Evolutionary conservation across 2,113 vertebrate genomes (phyloP), one percentile per base, ranked within the genome.

Genomic region (Podocnemis expansa): DNA sequence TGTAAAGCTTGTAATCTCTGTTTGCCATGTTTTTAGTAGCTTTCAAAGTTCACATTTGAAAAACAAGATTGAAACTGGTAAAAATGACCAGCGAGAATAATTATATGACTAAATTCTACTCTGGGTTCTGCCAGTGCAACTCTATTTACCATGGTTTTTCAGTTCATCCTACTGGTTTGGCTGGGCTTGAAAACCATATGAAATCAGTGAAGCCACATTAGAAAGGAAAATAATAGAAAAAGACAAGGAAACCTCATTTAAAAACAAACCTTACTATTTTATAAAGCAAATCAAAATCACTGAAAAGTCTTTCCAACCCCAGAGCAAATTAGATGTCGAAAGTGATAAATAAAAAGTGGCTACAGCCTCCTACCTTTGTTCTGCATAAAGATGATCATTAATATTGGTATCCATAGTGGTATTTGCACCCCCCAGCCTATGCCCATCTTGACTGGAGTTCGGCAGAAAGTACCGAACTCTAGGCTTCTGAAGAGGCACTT

Each of bases 401-500:
- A 29, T 47, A 96, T 86, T 89, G 97, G 96, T 95, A 97, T 98
- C 98, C 98, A 98, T 87, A 98, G 95, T 6, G 47, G 88, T 93
- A 96, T 96, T 94, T 2, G 85, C 3, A 7, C 93, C 93, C 97
- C 95, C 88, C 47, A 38, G 97, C 96, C 76, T 25, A 83, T 94
- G 24, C 95, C 95, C 98, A 98, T 98, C 89, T 92, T 93, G 91
- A 94, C 52, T 41, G 95, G 88, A 96, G 88, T 7, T 89, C 63
- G 21, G 96, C 85, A 94, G 60, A 29, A 94, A n/a, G 93, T 91
- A 96, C 96, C 80, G 56, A 85, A 87, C 80, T 11, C 88, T 78
- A 84, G 82, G 96, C 94, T 81, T 97, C 96, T 98, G 92, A 97
- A 94, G 96, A 97, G 86, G 80, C 49, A 92, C 91, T 84, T 47